Percentiles rank a stretch among this genome's conserved stretches.
Evolutionary conservation across 2,113 vertebrate species (phyloP).

Genomic region (Neotoma lepida): DNA sequence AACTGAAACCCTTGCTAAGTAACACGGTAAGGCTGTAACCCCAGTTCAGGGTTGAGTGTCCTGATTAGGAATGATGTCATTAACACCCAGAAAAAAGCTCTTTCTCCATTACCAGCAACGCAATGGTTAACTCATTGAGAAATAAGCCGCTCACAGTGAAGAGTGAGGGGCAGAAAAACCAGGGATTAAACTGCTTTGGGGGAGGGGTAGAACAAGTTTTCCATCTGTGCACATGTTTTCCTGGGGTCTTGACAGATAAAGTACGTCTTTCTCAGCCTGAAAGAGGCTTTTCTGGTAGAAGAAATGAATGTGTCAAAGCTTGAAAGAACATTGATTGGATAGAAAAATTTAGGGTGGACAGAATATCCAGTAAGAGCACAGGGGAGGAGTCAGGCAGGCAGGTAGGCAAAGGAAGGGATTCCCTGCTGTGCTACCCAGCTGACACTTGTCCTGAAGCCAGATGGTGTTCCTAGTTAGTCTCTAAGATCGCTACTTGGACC

Average conservation of each 20-base stretch:
- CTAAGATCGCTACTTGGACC: rapidly evolving
- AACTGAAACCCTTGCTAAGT: not conserved
- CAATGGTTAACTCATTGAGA: not conserved
- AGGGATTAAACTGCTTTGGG: not conserved
- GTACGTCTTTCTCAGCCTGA: not conserved
- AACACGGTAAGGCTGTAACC: conserved; percentile 34
- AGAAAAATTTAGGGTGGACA: not conserved
- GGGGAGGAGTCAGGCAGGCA: too few relatives aligned
- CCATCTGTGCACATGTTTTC: conserved; percentile 34
- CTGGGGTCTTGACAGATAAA: conserved; percentile 21
- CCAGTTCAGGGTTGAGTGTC: not conserved
- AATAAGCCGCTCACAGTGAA: not conserved
- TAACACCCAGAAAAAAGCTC: not conserved
- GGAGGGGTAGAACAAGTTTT: not conserved
- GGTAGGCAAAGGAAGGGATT: not conserved
- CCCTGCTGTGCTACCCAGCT: not conserved
- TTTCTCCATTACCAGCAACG: not conserved
- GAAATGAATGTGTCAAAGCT: not conserved
- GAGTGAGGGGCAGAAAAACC: not conserved
- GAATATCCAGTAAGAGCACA: not conserved
- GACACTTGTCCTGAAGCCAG: not conserved
- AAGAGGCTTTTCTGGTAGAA: not conserved
- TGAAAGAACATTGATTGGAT: not conserved
- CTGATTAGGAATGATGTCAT: not conserved
- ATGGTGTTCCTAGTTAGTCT: not conserved